These are phyloP conservation scores for Sapayoa aenigma DNA, from an alignment of 2,113 vertebrate species.

Conservation along the genomic window DNA sequence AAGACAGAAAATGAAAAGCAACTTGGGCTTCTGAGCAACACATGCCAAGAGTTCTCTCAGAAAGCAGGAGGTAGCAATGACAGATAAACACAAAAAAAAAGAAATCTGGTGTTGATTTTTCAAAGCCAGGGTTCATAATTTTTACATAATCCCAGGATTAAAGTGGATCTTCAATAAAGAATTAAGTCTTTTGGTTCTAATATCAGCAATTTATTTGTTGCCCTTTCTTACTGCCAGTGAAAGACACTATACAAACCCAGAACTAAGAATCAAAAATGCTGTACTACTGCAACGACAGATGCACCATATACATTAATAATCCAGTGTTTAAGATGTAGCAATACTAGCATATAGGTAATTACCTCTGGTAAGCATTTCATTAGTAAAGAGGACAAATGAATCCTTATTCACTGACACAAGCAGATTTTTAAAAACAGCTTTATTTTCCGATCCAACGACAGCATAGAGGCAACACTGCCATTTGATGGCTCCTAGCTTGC, in stretches of 20 bases:
- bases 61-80: background rate
- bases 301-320: background rate
- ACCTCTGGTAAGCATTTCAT: background rate
- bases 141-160: background rate
- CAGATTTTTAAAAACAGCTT: background rate
- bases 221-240: background rate
- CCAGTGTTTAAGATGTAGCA: rapidly evolving
- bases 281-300: rapidly evolving
- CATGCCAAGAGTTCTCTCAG: background rate
- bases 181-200: background rate
- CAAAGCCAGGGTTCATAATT: background rate
- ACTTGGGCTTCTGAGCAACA: background rate
- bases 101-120: rapidly evolving
- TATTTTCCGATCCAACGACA: background rate
- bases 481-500: background rate
- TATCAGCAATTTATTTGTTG: background rate
- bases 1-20: background rate
- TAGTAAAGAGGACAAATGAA: background rate
- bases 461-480: background rate
- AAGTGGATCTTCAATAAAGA: background rate
- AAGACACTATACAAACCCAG: background rate
- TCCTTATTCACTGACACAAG: background rate
- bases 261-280: background rate
- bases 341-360: background rate
- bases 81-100: background rate